Percentiles rank a stretch among this genome's conserved stretches.
These are phyloP conservation scores for Kryptolebias marmoratus DNA, from an alignment of 2,113 vertebrate species.

Conservation along the genomic window DNA sequence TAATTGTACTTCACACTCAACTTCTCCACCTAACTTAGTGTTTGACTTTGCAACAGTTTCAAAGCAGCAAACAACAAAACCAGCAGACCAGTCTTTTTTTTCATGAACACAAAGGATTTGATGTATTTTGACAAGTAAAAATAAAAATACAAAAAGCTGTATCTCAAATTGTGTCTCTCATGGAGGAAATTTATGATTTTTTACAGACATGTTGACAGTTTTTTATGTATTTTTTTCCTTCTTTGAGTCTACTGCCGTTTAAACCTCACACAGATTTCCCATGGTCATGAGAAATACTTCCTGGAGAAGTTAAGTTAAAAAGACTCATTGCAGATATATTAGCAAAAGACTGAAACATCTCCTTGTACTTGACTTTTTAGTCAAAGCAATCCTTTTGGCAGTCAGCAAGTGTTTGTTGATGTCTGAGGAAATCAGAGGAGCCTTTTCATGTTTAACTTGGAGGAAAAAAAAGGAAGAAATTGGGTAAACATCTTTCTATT, in stretches of 20 bases:
- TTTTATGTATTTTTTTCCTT: conserved; percentile 6
- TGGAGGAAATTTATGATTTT: neutral
- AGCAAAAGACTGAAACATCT: conserved; percentile 9
- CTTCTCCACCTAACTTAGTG: neutral
- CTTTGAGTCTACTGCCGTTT: neutral
- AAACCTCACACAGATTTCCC: conserved; percentile 8
- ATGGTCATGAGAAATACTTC: conserved; percentile 2
- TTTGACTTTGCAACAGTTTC: conserved; percentile 43
- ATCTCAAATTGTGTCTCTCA: neutral
- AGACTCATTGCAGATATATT: conserved; percentile 24
- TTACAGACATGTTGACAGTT: neutral
- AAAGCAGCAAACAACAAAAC: neutral
- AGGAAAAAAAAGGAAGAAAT: neutral
- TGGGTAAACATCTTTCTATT: neutral
- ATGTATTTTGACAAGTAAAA: no score
- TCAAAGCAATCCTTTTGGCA: neutral
- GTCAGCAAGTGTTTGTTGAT: conserved; percentile 3
- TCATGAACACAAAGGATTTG: no score
- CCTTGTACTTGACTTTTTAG: neutral
- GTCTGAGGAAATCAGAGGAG: neutral
- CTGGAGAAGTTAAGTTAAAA: neutral
- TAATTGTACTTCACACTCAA: no score
- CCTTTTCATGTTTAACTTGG: neutral
- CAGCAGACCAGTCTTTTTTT: no score
- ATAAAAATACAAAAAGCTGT: no score